A percentile compares a stretch with the other conserved stretches of the same genome.
Conservation (phyloP, 2,113 vertebrate genomes). For the Calidris pugnax region DNA sequence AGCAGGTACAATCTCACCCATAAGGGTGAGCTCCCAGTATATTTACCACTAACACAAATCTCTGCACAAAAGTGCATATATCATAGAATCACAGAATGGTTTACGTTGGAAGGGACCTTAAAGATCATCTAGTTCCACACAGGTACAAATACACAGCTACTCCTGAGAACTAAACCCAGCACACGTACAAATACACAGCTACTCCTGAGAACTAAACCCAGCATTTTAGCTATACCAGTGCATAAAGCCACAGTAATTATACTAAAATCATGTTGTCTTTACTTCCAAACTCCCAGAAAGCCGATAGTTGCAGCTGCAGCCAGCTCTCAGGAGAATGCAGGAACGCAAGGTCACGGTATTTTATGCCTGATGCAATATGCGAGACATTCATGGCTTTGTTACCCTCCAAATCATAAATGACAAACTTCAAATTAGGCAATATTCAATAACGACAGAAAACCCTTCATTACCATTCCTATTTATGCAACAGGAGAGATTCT, state of each 20-base stretch:
- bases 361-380: no score
- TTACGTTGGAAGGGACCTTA: not conserved
- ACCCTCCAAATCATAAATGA: not conserved
- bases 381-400: not conserved
- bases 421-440: not conserved
- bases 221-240: no score
- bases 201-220: not conserved
- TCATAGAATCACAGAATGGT: not conserved
- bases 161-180: not conserved
- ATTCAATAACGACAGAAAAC: rapidly evolving
- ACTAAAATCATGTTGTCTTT: rapidly evolving
- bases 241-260: not conserved
- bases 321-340: not conserved
- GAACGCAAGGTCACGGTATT: not conserved
- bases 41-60: not conserved
- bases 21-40: not conserved
- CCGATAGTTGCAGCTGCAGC: not conserved
- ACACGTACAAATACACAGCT: not conserved
- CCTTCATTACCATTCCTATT: not conserved
- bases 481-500: not conserved
- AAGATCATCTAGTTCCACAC: not conserved
- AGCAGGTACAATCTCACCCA: rapidly evolving
- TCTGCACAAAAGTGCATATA: not conserved
- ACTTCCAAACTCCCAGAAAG: not conserved
- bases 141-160: not conserved